A percentile compares a stretch with the other conserved stretches of the same genome.
These are phyloP conservation scores for Drosophila varians DNA, from an alignment of 1,140 invertebrate genomes.

Conservation along the genomic window DNA sequence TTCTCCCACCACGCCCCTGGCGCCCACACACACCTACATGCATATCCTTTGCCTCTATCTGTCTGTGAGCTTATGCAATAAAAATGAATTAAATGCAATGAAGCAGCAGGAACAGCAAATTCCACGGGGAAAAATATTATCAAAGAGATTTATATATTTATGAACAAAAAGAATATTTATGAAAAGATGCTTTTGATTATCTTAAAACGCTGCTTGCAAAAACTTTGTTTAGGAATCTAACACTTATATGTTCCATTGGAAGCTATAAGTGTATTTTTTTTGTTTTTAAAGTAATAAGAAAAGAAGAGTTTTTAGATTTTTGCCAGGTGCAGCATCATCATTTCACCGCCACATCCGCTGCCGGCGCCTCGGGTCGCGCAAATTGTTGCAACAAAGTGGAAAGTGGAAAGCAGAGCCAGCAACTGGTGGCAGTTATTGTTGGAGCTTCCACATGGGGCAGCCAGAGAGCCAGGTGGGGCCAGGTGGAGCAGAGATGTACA, in stretches of 20 bases:
- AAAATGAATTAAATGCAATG: slow-evolving; percentile 83
- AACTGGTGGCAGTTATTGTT: slow-evolving; percentile 81
- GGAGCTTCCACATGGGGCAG: slow-evolving; percentile 3
- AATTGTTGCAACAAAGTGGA: slow-evolving; percentile 80
- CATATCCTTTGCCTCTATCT: slow-evolving; percentile 50
- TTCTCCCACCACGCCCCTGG: slow-evolving; percentile 12
- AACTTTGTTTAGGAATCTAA: too few relatives aligned
- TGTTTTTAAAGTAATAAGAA: not conserved
- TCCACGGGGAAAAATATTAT: slow-evolving; percentile 9
- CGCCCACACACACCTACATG: slow-evolving; percentile 18
- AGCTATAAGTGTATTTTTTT: not conserved
- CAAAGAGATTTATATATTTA: not conserved
- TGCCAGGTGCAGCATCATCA: slow-evolving; percentile 8
- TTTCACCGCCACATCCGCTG: slow-evolving; percentile 22
- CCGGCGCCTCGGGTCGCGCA: slow-evolving; percentile 55
- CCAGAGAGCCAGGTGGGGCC: not conserved
- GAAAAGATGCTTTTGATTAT: not conserved
- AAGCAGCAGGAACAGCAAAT: slow-evolving; percentile 48
- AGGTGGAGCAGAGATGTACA: slow-evolving; percentile 40
- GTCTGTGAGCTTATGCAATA: slow-evolving; percentile 79
- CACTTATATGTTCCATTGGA: not conserved
- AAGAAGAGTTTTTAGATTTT: not conserved
- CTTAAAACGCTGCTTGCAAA: too few relatives aligned
- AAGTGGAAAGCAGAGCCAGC: slow-evolving; percentile 46
- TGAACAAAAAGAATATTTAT: not conserved